phyloP scores from a whole-genome alignment of 2,113 vertebrate species.

The Pimephales promelas region DNA sequence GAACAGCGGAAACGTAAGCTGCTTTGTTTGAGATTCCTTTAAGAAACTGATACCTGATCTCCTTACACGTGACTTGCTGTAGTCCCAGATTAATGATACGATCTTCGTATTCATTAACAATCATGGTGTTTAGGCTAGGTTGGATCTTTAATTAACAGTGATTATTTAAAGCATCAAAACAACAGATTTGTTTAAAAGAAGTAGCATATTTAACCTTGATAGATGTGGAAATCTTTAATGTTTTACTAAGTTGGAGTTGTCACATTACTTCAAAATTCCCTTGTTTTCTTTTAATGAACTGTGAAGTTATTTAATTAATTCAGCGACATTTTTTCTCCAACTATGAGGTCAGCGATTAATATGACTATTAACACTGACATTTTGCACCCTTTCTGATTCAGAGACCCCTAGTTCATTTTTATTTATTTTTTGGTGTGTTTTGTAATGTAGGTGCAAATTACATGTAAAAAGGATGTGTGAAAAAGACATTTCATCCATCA shows the following conservation, averaged over 20 bases:
- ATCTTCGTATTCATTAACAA: constrained; percentile 34
- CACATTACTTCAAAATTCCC: neutral
- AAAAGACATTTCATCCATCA: constrained; percentile 35
- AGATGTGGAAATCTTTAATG: neutral
- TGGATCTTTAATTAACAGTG: constrained; percentile 38
- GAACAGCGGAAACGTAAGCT: constrained; percentile 38
- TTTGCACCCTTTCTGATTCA: rapidly evolving
- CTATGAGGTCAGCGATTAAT: neutral
- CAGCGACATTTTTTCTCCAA: neutral
- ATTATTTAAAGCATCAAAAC: constrained; percentile 41
- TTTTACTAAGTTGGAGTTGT: neutral
- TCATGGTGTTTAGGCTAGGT: constrained; percentile 14
- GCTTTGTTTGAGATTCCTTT: constrained; percentile 47
- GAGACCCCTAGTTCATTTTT: neutral
- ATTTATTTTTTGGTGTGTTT: neutral
- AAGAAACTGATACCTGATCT: constrained; percentile 42
- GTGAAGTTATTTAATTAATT: neutral
- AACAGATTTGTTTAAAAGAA: neutral
- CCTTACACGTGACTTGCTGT: neutral
- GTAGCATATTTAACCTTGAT: neutral
- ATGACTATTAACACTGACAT: neutral
- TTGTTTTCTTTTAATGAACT: neutral
- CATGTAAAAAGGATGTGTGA: too few relatives aligned
- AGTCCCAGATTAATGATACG: constrained; percentile 39
- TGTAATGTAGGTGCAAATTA: constrained; percentile 28